Evolutionary conservation across 2,113 vertebrate genomes (phyloP).

Genomic region (Pandion haliaetus): DNA sequence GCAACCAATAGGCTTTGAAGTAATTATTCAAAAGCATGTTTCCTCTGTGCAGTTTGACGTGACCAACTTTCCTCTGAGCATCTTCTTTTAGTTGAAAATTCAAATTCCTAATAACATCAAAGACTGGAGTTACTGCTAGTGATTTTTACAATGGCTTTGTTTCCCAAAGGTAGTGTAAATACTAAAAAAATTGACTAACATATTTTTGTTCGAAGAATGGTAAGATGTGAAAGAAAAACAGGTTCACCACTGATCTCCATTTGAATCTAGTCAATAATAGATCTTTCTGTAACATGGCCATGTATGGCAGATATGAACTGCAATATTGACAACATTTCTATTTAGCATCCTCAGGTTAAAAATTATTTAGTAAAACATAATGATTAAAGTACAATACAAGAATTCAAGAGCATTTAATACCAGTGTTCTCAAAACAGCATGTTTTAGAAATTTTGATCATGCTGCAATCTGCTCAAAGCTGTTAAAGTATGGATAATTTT

Average conservation of each 20-base stretch:
- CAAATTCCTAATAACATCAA: not conserved
- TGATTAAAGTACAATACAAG: constrained; percentile 35
- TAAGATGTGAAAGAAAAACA: not conserved
- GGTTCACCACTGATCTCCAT: not conserved
- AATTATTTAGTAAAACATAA: constrained; percentile 47
- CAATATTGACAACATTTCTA: not conserved
- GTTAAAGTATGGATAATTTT: constrained; percentile 81
- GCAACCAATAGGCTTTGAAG: not conserved
- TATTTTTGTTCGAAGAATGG: not conserved
- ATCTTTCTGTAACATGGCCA: not conserved
- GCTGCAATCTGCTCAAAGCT: constrained; percentile 71
- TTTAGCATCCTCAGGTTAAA: constrained; percentile 18
- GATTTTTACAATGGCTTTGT: not conserved
- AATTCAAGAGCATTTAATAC: constrained; percentile 55
- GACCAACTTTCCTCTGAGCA: not conserved
- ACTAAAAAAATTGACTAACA: not conserved
- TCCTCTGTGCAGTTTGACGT: not conserved
- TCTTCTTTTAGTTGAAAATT: not conserved
- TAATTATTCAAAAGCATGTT: not conserved
- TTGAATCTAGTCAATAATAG: constrained; percentile 5
- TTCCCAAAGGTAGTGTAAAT: constrained; percentile 13
- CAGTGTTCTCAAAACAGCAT: constrained; percentile 47
- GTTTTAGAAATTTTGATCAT: constrained; percentile 72
- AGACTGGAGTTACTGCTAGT: not conserved
- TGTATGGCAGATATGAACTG: not conserved